Evolutionary conservation across 2,888 invertebrate genomes (phyloP).

Genomic region (Pecten maximus): DNA sequence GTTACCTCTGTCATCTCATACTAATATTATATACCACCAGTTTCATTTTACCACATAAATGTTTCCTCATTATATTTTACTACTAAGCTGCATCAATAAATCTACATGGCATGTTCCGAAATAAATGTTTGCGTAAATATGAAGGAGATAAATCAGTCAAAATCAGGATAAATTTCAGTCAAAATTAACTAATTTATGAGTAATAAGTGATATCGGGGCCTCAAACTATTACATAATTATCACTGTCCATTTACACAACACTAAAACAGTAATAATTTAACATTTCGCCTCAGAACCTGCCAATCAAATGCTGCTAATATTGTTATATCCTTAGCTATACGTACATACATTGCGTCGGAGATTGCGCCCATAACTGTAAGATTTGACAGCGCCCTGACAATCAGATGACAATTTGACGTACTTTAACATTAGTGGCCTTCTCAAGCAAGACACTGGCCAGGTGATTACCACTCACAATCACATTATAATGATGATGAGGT

Average conservation of each 20-base stretch:
- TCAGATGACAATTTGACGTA: conserved; percentile 32
- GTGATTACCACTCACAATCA: conserved; percentile 5
- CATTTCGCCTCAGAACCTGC: conserved; percentile 26
- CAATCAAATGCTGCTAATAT: background rate
- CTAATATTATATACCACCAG: background rate
- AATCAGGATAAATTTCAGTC: conserved; percentile 4
- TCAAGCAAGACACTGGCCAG: background rate
- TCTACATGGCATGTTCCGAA: conserved; percentile 30
- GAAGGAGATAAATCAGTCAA: conserved; percentile 8
- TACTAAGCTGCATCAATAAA: conserved; percentile 30
- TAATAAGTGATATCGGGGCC: conserved; percentile 12
- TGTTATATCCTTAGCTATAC: background rate
- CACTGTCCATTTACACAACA: conserved; percentile 8
- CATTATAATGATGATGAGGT: conserved; percentile 6
- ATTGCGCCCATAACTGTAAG: background rate
- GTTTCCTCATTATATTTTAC: conserved; percentile 28
- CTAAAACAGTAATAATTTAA: conserved; percentile 20
- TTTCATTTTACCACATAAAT: conserved; percentile 20
- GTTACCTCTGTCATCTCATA: background rate
- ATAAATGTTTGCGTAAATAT: conserved; percentile 33
- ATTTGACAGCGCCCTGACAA: conserved; percentile 13
- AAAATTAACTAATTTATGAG: conserved; percentile 27
- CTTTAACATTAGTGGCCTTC: conserved; percentile 17
- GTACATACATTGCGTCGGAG: background rate
- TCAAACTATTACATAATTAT: conserved; percentile 3